A percentile compares a stretch with the other conserved stretches of the same genome.
Evolutionary conservation across 1,140 invertebrate genomes (phyloP).

Genomic region (Patella vulgata): DNA sequence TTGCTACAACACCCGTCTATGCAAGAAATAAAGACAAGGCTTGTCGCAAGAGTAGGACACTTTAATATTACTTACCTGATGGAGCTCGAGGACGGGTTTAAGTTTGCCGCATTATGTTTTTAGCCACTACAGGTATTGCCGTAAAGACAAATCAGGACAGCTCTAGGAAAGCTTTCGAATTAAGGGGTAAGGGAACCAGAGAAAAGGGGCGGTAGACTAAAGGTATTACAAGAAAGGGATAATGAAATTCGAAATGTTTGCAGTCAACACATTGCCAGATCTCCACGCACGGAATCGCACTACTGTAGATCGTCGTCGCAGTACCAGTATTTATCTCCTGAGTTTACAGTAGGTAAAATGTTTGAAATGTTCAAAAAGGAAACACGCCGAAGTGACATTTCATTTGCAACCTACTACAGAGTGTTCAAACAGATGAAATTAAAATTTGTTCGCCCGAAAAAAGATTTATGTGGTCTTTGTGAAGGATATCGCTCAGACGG

Average conservation of each 20-base stretch:
- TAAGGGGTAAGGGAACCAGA: not conserved
- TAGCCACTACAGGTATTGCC: not conserved
- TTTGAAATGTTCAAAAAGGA: constrained; percentile 4
- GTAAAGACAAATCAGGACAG: not conserved
- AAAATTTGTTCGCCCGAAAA: too few relatives aligned
- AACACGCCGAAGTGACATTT: not conserved
- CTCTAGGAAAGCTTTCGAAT: not conserved
- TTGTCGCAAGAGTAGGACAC: too few relatives aligned
- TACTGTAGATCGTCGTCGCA: constrained; percentile 15
- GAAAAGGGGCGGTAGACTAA: not conserved
- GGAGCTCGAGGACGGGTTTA: not conserved
- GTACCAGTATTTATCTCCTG: constrained; percentile 9
- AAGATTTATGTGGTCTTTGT: constrained; percentile 13
- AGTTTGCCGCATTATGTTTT: constrained; percentile 1
- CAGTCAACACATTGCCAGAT: constrained; percentile 7
- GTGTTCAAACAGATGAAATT: constrained; percentile 4
- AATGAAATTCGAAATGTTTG: not conserved
- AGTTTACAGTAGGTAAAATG: constrained; percentile 13
- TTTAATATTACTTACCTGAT: not conserved
- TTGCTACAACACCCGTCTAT: too few relatives aligned
- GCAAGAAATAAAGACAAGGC: too few relatives aligned
- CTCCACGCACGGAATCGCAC: constrained; percentile 2
- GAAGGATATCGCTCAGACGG: not conserved
- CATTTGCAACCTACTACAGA: constrained; percentile 6
- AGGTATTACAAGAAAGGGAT: constrained; percentile 10